Percentiles rank a stretch among this genome's conserved stretches.
These are phyloP conservation scores for Wasmannia auropunctata DNA, from an alignment of 1,140 invertebrate genomes.

Conservation along the genomic window DNA sequence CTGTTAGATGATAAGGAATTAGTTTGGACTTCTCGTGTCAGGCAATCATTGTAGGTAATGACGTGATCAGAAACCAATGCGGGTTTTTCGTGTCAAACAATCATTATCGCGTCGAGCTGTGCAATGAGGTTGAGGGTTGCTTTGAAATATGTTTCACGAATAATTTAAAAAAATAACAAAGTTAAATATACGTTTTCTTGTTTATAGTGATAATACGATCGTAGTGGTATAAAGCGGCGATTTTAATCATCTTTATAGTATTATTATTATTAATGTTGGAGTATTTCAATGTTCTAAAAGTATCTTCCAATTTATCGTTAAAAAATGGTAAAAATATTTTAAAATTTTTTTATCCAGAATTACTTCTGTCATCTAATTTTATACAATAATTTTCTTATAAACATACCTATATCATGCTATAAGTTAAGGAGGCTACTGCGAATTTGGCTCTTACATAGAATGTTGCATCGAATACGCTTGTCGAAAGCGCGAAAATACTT, in stretches of 20 bases:
- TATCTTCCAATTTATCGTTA: neutral
- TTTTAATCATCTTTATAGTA: neutral
- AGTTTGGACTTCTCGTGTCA: constrained; percentile 38
- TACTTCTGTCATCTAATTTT: neutral
- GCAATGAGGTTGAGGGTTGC: neutral
- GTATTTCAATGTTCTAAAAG: neutral
- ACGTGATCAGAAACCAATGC: constrained; percentile 43
- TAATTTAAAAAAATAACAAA: neutral
- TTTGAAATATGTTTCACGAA: constrained; percentile 11
- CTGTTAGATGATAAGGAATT: constrained; percentile 23
- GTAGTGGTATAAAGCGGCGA: neutral
- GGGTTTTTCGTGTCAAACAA: constrained; percentile 18
- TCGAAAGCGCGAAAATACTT: constrained; percentile 8
- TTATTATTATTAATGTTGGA: neutral
- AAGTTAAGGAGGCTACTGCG: neutral
- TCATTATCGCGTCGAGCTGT: constrained; percentile 1
- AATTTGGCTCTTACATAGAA: neutral
- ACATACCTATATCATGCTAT: too few species aligned
- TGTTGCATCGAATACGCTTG: neutral
- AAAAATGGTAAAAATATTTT: neutral
- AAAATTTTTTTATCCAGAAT: too few species aligned
- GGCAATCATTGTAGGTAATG: constrained; percentile 29
- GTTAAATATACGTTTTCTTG: neutral
- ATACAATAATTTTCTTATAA: neutral
- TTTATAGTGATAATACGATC: neutral